Evolutionary conservation across 2,113 vertebrate genomes (phyloP).

Genomic region (Oryzias woworae): DNA sequence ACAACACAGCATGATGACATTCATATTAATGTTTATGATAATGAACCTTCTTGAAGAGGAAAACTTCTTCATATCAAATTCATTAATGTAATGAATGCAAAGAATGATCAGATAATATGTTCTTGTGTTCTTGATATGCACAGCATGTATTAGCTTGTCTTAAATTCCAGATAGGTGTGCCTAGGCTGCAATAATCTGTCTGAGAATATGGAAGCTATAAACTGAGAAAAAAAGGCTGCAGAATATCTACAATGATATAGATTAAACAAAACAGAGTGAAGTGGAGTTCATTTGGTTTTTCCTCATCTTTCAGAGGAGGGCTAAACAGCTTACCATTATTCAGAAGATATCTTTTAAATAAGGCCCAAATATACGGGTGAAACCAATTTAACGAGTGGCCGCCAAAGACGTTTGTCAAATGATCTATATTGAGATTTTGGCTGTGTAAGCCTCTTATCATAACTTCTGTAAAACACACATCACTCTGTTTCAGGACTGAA

Average conservation of each 20-base stretch:
- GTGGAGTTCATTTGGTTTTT: conserved; percentile 80
- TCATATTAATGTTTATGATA: conserved; percentile 80
- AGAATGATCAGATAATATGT: conserved; percentile 70
- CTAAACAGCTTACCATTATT: conserved; percentile 82
- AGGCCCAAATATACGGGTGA: conserved; percentile 80
- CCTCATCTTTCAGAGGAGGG: conserved; percentile 74
- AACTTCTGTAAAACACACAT: conserved; percentile 78
- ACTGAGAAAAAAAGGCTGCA: conserved; percentile 53
- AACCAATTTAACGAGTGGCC: conserved; percentile 83
- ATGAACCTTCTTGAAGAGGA: conserved; percentile 66
- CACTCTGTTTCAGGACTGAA: conserved; percentile 80
- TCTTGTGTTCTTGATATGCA: conserved; percentile 74
- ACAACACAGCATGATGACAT: conserved; percentile 62
- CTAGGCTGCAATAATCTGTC: conserved; percentile 69
- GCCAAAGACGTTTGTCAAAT: conserved; percentile 81
- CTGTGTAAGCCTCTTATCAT: conserved; percentile 82
- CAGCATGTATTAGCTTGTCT: conserved; percentile 65
- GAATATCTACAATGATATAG: conserved; percentile 68
- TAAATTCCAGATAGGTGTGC: conserved; percentile 63
- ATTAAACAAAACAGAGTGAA: conserved; percentile 78
- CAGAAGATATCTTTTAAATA: conserved; percentile 80
- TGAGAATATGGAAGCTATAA: conserved; percentile 64
- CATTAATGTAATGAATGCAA: conserved; percentile 80
- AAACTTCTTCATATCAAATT: conserved; percentile 77
- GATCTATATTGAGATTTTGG: conserved; percentile 82